Conservation (phyloP, 2,113 vertebrate genomes). For the Trogon surrucura region DNA sequence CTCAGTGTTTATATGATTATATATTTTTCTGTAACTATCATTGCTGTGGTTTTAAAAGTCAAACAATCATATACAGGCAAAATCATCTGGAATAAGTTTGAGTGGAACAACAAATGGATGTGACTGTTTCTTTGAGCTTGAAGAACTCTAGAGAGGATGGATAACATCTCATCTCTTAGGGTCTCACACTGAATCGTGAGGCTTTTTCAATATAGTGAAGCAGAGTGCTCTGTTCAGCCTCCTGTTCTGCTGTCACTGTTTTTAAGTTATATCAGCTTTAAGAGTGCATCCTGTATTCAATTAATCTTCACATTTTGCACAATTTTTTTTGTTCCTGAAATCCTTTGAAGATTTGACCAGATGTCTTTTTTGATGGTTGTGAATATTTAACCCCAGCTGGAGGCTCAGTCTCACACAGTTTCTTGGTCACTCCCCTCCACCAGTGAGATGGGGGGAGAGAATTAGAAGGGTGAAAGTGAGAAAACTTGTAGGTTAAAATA, state of each 20-base stretch:
- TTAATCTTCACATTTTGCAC: not conserved
- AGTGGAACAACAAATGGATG: not conserved
- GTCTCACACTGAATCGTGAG: not conserved
- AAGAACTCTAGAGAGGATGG: not conserved
- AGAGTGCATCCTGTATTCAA: not conserved
- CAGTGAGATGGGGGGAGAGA: not conserved
- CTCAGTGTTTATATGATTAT: not conserved
- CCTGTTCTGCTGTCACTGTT: not conserved
- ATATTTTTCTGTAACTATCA: not conserved
- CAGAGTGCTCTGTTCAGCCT: not conserved
- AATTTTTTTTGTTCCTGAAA: not conserved
- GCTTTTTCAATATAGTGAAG: not conserved
- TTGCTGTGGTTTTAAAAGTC: not conserved
- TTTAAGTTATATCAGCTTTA: not conserved
- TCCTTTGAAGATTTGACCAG: not conserved
- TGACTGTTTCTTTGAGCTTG: not conserved
- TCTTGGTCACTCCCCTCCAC: fast-evolving
- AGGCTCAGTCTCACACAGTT: no score
- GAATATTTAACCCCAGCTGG: not conserved
- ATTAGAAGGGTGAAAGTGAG: not conserved
- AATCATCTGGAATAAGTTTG: not conserved
- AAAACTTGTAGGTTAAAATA: not conserved
- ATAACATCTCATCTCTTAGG: not conserved
- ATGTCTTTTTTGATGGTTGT: not conserved
- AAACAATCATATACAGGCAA: not conserved